Percentiles rank a stretch among this genome's conserved stretches.
phyloP scores from a whole-genome alignment of 92 coral and sea anemone genomes.

The Epizoanthus fatuus region DNA sequence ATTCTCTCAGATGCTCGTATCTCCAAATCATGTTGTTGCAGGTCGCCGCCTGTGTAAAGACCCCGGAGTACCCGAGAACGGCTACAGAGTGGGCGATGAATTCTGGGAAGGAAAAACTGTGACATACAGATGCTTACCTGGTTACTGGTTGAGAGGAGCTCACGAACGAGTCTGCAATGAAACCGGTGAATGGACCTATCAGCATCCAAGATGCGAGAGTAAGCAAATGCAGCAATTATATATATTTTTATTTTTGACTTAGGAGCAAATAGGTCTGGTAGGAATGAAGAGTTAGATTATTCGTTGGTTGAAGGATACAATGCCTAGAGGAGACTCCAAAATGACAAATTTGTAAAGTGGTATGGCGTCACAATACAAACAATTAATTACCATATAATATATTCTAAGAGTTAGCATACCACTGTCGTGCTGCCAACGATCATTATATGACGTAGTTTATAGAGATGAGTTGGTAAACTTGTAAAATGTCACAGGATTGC shows the following conservation, averaged over 20 bases:
- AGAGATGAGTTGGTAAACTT: no score
- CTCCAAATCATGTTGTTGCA: not conserved
- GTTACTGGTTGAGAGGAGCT: conserved; percentile 77
- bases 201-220: conserved; percentile 73
- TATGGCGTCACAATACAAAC: no score
- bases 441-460: no score
- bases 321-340: no score
- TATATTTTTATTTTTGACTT: not conserved
- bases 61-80: conserved; percentile 60
- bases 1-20: no score
- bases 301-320: no score
- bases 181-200: conserved; percentile 74
- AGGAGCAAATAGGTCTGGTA: not conserved
- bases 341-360: no score
- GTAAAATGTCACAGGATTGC: no score
- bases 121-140: conserved; percentile 65
- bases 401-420: no score
- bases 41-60: conserved; percentile 73
- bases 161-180: conserved; percentile 45
- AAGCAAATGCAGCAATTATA: not conserved
- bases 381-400: no score
- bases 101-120: conserved; percentile 72
- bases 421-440: no score
- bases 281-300: no score
- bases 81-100: conserved; percentile 65